phyloP scores from a whole-genome alignment of 2,797 vertebrate species.

The Pantherophis vulpinus region DNA sequence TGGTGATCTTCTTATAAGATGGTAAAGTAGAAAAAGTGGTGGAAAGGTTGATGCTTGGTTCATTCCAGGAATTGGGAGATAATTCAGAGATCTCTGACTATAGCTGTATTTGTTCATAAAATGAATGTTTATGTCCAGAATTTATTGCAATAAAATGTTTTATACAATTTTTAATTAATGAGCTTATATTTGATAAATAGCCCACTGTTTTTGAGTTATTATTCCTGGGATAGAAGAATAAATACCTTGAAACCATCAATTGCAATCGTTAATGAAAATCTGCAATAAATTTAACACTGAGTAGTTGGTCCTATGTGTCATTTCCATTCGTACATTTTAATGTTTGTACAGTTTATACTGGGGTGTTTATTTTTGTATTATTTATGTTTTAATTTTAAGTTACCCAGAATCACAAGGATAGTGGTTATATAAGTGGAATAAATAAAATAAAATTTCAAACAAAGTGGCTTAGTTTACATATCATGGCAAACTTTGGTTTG shows the following conservation, averaged over 20 bases:
- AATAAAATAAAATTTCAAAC: neutral
- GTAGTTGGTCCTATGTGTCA: neutral
- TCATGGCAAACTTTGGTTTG: neutral
- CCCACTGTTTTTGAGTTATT: neutral
- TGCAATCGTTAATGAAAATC: neutral
- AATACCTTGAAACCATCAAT: neutral
- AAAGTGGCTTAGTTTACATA: neutral
- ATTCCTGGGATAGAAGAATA: neutral
- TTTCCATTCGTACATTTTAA: neutral
- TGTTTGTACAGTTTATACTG: neutral
- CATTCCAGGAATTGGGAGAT: neutral
- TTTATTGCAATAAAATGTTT: neutral
- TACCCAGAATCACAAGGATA: neutral
- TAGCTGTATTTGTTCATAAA: neutral
- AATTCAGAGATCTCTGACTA: neutral
- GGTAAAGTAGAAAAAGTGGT: slow-evolving; percentile 35
- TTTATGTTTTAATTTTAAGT: neutral
- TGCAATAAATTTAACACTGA: neutral
- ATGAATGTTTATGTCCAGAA: neutral
- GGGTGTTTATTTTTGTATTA: neutral
- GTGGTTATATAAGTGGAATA: neutral
- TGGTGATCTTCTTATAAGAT: slow-evolving; percentile 48
- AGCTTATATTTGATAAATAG: neutral
- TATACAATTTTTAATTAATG: neutral
- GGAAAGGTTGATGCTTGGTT: slow-evolving; percentile 6